Evolutionary conservation across 2,888 invertebrate genomes (phyloP), one percentile per base, ranked within the genome.

Genomic region (Apamea crenata): DNA sequence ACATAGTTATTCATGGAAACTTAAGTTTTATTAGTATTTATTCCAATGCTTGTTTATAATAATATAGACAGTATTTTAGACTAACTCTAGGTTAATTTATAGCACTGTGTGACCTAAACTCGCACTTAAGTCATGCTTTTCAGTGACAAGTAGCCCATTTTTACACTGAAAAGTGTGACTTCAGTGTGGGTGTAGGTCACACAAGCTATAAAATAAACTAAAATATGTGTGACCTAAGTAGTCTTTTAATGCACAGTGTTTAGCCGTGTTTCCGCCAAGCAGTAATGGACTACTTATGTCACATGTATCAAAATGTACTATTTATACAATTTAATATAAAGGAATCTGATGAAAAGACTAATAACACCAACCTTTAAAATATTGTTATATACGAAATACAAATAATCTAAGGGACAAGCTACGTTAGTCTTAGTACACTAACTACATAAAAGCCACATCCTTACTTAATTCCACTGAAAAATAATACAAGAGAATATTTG

Each of bases 401-500:
- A 36, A 40, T 40, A 40, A 10, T n/a, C 18, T 4, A n/a, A 6
- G 16, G 40, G 40, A 40, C 40, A 10, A 67, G 40, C n/a, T 67
- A 67, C 16, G 47, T 14, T n/a, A 21, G 6, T 16, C 12, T 36
- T 25, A 36, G 1, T 72, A 50, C 29, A 77, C 8, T 61, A 53
- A 16, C 50, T 74, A 71, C n/a, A 50, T n/a, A 1, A 47, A 74
- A 36, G 5, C 32, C 53, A 68, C 29, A 25, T 68, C 1, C 5
- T 25, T 63, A 40, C n/a, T 1, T 21, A 53, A 40, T 32, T 74
- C 5, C 71, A 84, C 7, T 29, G 5, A 68, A 21, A 61, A 75
- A 73, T 63, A 74, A 68, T 63, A 74, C 40, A 79, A 78, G 29
- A 63, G 14, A 76, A 53, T 10, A 44, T 36, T 59, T 68, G 72